phyloP scores from a whole-genome alignment of 2,113 vertebrate genomes.

The Puntigrus tetrazona region DNA sequence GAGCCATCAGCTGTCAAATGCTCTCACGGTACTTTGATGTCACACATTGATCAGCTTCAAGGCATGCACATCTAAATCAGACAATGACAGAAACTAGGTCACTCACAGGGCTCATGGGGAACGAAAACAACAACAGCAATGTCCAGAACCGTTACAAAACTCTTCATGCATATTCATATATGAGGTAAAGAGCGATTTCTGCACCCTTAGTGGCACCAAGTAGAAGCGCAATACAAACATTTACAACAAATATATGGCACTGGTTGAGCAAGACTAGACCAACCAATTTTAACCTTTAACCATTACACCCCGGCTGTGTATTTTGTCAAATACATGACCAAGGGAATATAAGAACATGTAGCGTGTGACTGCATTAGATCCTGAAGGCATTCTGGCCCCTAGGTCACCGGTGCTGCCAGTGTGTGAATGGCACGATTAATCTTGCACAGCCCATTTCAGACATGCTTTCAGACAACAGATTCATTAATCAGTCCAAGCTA shows the following conservation, averaged over 20 bases:
- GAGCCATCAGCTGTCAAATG: no score
- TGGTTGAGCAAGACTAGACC: background rate
- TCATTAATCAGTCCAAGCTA: slow-evolving; percentile 42
- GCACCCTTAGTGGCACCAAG: background rate
- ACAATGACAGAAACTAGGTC: no score
- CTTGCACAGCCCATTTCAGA: slow-evolving; percentile 18
- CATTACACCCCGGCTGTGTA: no score
- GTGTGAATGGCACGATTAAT: background rate
- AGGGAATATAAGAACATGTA: background rate
- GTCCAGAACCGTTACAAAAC: no score
- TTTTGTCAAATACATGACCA: background rate
- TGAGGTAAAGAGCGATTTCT: background rate
- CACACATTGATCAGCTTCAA: no score
- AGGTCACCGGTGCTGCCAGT: slow-evolving; percentile 14
- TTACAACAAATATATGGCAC: background rate
- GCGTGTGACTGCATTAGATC: slow-evolving; percentile 12
- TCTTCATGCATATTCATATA: no score
- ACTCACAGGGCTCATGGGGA: no score
- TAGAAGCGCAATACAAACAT: background rate
- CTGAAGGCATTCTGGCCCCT: background rate
- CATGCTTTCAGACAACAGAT: slow-evolving; percentile 20
- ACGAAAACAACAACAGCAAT: no score
- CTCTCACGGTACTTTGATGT: no score
- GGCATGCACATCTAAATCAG: no score
- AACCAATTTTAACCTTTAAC: background rate